Percentiles rank a stretch among this genome's conserved stretches.
Conservation (phyloP, 2,113 vertebrate genomes). For the Pluvianellus socialis region DNA sequence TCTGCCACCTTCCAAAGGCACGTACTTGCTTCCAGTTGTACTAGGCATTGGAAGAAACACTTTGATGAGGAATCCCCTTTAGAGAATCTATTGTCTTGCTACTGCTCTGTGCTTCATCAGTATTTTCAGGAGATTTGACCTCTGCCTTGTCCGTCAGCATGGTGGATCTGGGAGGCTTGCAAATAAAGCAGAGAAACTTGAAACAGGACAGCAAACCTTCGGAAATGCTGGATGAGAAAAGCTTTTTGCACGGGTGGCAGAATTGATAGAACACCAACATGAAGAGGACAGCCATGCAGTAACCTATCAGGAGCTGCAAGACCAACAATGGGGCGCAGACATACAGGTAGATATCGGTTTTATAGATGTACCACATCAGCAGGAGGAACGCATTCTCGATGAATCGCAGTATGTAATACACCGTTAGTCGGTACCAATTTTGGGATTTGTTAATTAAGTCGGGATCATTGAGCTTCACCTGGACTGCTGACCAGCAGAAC, state of each 20-base stretch:
- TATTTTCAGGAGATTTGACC: constrained; percentile 45
- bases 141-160: constrained; percentile 51
- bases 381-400: constrained; percentile 90
- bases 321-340: constrained; percentile 86
- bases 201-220: constrained; percentile 82
- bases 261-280: constrained; percentile 97
- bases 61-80: constrained; percentile 70
- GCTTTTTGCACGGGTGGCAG: constrained; percentile 92
- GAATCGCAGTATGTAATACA: constrained; percentile 91
- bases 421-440: constrained; percentile 87
- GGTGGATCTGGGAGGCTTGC: constrained; percentile 22
- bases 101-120: constrained; percentile 29
- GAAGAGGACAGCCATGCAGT: constrained; percentile 86
- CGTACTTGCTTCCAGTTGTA: not conserved
- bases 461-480: constrained; percentile 88
- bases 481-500: constrained; percentile 98
- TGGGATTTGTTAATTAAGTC: constrained; percentile 95
- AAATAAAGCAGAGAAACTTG: constrained; percentile 75
- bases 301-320: constrained; percentile 86
- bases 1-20: constrained; percentile 19
- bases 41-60: constrained; percentile 72
- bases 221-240: constrained; percentile 87
- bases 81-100: constrained; percentile 66
- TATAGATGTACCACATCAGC: constrained; percentile 89
- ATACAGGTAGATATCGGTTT: constrained; percentile 86